Evolutionary conservation across 2,888 invertebrate genomes (phyloP), one percentile per base, ranked within the genome.

Genomic region (Psylliodes chrysocephalus): DNA sequence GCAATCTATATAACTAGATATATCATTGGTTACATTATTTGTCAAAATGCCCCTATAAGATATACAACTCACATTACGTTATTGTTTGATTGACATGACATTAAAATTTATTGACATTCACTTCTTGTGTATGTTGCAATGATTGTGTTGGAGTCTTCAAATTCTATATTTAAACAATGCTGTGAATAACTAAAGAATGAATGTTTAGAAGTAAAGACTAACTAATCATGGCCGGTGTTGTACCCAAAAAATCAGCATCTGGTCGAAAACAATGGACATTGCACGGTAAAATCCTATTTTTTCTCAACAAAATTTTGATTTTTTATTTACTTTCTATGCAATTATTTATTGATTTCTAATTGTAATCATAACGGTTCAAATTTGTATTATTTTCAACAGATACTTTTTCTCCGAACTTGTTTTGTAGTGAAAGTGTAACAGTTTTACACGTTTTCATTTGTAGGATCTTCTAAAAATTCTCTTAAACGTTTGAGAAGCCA

Each of bases 241-340:
- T 88, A 70, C 85, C 86, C 42, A 83, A 85, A 70, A 82, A 85
- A 69, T 86, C 88, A 78, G 75, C 82, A 73, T 86, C 89, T 80
- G 89, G 89, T 71, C 84, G 91, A 77, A 91, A 91, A 83, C 89
- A 90, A 77, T 91, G 91, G 91, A 89, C 89, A 77, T 82, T 91
- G 74, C 90, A 90, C 84, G 90, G 91, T 91, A 61, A 57, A 55
- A 62, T 44, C 10, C 12, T 28, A 25, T 28, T 17, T 30, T 15
- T 46, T 46, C 22, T 22, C 12, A 1, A 44, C 10, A 40, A 53
- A 15, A 19, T 35, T 57, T 42, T 12, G 14, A 40, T 5, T 25
- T 3, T 25, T 5, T 5, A 5, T 25, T 25, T 7, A 7, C 3
- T 25, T 25, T 25, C 7, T 25, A 25, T 25, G 4, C 25, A 25